These are phyloP conservation scores for Ectemnius cavifrons DNA, from an alignment of 2,888 invertebrate species.

Conservation along the genomic window DNA sequence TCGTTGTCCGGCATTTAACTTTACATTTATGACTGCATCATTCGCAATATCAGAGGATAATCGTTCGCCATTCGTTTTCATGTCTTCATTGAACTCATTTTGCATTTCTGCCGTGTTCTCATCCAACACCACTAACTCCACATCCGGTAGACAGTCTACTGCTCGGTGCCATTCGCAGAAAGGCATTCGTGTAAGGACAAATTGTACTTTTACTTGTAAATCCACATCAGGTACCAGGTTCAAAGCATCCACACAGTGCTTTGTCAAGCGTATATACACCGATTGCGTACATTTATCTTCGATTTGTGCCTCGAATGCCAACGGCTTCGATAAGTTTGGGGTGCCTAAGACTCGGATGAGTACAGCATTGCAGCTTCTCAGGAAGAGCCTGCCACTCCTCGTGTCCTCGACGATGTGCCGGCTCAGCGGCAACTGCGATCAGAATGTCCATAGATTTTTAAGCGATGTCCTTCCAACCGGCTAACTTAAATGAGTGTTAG, in stretches of 20 bases:
- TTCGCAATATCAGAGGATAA: slow-evolving; percentile 64
- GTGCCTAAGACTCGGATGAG: slow-evolving; percentile 76
- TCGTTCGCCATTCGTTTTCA: background rate
- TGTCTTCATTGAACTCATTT: slow-evolving; percentile 67
- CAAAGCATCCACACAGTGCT: slow-evolving; percentile 83
- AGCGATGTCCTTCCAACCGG: background rate
- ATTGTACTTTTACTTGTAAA: slow-evolving; percentile 86
- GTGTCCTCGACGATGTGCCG: slow-evolving; percentile 90
- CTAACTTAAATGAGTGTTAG: background rate
- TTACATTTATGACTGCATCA: slow-evolving; percentile 78
- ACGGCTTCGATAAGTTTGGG: background rate
- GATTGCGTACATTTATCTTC: slow-evolving; percentile 90
- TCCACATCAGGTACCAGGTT: slow-evolving; percentile 82
- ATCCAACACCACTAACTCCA: slow-evolving; percentile 85
- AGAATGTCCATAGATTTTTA: slow-evolving; percentile 29
- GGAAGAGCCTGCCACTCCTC: slow-evolving; percentile 87
- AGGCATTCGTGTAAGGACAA: slow-evolving; percentile 88
- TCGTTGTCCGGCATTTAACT: slow-evolving; percentile 87
- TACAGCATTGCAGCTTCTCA: slow-evolving; percentile 87
- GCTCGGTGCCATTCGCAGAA: slow-evolving; percentile 92
- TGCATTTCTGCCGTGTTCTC: slow-evolving; percentile 13
- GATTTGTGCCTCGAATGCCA: slow-evolving; percentile 84
- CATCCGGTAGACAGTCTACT: slow-evolving; percentile 86
- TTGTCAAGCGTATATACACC: slow-evolving; percentile 86
- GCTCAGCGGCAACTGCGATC: slow-evolving; percentile 81